phyloP scores from a whole-genome alignment of 23 tunicate genomes.

The Phallusia fumigata region DNA sequence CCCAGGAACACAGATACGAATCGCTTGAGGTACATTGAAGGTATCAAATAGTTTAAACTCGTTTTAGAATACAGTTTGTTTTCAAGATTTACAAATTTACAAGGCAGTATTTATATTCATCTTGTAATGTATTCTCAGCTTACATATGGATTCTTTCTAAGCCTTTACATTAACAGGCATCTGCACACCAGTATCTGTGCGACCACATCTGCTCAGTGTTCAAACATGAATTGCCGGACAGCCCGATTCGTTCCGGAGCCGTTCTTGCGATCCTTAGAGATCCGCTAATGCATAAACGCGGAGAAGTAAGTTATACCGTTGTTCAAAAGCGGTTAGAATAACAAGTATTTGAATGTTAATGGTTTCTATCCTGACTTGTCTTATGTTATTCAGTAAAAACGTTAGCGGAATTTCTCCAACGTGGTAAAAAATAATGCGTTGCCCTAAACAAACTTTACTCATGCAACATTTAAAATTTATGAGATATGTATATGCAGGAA shows the following conservation, averaged over 20 bases:
- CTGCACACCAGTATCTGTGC: conserved; percentile 34
- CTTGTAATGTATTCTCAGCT: background rate
- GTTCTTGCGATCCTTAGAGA: conserved; percentile 43
- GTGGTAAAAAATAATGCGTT: too few species aligned
- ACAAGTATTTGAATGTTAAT: too few species aligned
- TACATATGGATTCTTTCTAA: background rate
- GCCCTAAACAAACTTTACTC: too few species aligned
- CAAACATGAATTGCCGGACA: conserved; percentile 17
- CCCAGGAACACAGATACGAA: conserved; percentile 29
- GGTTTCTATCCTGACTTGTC: too few species aligned
- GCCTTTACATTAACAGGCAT: conserved; percentile 19
- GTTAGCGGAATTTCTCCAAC: too few species aligned
- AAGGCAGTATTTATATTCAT: background rate
- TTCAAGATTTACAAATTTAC: too few species aligned
- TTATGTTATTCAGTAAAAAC: too few species aligned
- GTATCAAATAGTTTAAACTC: background rate
- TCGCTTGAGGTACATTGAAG: conserved; percentile 29
- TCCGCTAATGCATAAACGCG: conserved; percentile 36
- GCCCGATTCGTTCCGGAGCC: conserved; percentile 21
- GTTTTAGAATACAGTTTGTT: background rate
- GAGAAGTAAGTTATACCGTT: conserved; percentile 36
- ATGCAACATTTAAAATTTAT: too few species aligned
- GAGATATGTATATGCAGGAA: too few species aligned
- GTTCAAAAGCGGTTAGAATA: background rate
- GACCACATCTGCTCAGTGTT: conserved; percentile 41